Evolutionary conservation across 2,113 vertebrate genomes (phyloP), one percentile per base, ranked within the genome.

Genomic region (Malurus elegans): DNA sequence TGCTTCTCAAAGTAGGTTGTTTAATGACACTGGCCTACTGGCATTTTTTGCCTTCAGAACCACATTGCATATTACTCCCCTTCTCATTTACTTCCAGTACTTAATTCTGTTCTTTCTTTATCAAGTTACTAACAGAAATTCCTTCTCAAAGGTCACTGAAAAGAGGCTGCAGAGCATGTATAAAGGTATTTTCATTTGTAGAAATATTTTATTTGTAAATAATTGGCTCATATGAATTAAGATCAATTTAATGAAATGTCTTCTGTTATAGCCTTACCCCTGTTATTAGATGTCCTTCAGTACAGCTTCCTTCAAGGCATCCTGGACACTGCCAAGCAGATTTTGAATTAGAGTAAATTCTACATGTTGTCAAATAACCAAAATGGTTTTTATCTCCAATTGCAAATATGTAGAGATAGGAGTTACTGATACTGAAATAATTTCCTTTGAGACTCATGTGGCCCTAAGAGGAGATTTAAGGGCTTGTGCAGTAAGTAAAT

Each of bases 191-290:
- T 89, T 91, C 14, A 51, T 71, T 80, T 81, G 28, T 67, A 34
- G 73, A 71, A 90, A 69, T 91, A 48, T 61, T 85, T 88, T 83
- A 76, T 75, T 93, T 89, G 57, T 61, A 88, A 94, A 78, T 84
- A 86, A 50, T 89, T 86, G 44, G 26, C 48, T 83, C 4, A 23
- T 71, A 58, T 60, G 75, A 81, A 64, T 75, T 67, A 40, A 64
- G 61, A 74, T 56, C 0, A 81, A 60, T 91, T 47, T 89, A 92
- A 56, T 25, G 23, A 54, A 79, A 81, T 58, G 19, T 42, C 72
- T 69, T 94, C 26, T 90, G 6, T 74, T 75, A 87, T 15, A 85
- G 44, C 54, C 53, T 67, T 56, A 89, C 9, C 28, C 29, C 24
- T 87, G 61, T 14, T 62, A 53, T 75, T 67, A 89, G 73, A 85